These are phyloP conservation scores for Trigoniulus corallinus DNA, from an alignment of 1,140 invertebrate genomes.

Conservation along the genomic window DNA sequence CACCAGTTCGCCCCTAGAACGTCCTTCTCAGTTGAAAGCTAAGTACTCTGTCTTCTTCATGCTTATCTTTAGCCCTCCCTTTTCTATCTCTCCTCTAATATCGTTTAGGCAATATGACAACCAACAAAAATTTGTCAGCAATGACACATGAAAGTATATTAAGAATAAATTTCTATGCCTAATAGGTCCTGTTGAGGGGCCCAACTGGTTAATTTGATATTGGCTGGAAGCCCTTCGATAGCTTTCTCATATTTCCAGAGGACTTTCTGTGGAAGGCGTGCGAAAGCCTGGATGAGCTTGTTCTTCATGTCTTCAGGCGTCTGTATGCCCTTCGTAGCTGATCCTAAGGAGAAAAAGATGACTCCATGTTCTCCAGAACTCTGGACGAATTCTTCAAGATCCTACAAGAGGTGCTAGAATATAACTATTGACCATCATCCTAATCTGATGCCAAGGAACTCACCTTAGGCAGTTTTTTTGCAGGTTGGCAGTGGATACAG, in stretches of 20 bases:
- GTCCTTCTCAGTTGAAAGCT: no score
- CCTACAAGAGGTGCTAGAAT: no score
- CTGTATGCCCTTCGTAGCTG: constrained; percentile 35
- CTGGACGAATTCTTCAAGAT: constrained; percentile 6
- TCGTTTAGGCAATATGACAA: no score
- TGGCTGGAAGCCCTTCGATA: constrained; percentile 45
- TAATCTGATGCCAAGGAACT: background rate
- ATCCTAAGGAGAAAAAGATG: constrained; percentile 43
- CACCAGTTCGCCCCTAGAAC: no score
- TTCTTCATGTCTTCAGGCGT: constrained; percentile 31
- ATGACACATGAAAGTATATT: no score
- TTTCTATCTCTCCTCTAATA: no score
- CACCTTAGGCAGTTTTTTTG: background rate
- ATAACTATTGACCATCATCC: no score
- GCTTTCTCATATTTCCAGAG: constrained; percentile 45
- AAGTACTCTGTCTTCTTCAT: no score
- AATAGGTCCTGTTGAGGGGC: constrained; percentile 64
- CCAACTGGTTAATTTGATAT: constrained; percentile 54
- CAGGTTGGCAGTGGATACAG: background rate
- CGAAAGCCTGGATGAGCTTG: constrained; percentile 31
- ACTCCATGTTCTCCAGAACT: constrained; percentile 27
- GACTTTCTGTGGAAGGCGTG: no score
- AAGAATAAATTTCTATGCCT: no score
- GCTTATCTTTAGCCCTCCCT: no score
- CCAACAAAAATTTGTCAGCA: no score